Evolutionary conservation across 2,797 vertebrate genomes (phyloP), one percentile per base, ranked within the genome.

Genomic region (Diplodus puntazzo): DNA sequence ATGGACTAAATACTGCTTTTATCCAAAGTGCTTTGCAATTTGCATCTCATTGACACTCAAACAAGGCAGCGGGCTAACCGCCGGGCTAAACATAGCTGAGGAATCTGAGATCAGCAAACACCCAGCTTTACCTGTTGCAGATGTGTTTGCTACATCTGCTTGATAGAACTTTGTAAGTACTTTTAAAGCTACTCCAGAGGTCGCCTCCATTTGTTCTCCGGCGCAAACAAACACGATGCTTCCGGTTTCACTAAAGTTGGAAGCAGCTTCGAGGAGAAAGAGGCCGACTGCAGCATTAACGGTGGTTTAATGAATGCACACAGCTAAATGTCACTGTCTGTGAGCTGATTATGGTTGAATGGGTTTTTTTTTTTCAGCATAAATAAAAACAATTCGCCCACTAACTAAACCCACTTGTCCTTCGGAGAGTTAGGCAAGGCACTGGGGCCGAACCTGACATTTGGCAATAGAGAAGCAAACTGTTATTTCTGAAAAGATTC

Each of bases 21-120:
- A 23, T 70, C 45, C 13, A 25, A 49, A 73, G 59, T 5, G 4
- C 53, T 65, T 69, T 54, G 69, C 21, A 68, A 11, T 77, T 39
- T 63, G 17, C 17, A 8, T 34, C 50, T 52, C 50, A 67, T 45
- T 49, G 53, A 43, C 13, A 27, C 3, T 16, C 20, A 16, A 20
- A 43, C 30, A 18, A 48, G 42, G 21, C 49, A 43, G 21, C 5
- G 18, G 11, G 20, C 12, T 16, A 54, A 20, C 52, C 17, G 25
- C n/a, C 3, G 18, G 11, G 10, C 20, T 4, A n/a, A 50, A 20
- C 49, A 50, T 3, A 50, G 49, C 17, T 9, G 17, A 9, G 48
- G 14, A 46, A n/a, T 52, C 20, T 52, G 9, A 4, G n/a, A 21
- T 52, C 4, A 52, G 20, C 9, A 3, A 52, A 52, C 3, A 21